Conservation (phyloP, 2,113 vertebrate genomes). For the Willisornis vidua region DNA sequence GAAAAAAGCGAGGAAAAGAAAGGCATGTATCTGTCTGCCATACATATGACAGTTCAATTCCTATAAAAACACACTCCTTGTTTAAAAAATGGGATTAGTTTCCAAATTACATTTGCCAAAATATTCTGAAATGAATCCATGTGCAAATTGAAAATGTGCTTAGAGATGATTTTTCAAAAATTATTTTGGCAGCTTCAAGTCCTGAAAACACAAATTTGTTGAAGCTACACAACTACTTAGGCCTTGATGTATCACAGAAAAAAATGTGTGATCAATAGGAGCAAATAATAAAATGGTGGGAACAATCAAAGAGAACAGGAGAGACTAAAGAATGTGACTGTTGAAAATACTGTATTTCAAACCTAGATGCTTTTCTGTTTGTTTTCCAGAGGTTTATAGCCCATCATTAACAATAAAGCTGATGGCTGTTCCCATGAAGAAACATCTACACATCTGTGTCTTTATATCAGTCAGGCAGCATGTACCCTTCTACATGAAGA, state of each 20-base stretch:
- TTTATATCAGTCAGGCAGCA: not conserved
- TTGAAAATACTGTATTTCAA: not conserved
- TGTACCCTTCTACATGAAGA: not conserved
- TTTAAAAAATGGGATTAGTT: not conserved
- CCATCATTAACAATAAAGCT: not conserved
- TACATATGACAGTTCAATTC: not conserved
- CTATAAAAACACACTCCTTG: not conserved
- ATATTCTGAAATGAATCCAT: constrained; percentile 5
- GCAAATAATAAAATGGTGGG: not conserved
- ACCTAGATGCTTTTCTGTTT: not conserved
- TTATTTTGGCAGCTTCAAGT: not conserved
- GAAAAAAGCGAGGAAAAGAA: not conserved
- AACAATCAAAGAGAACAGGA: not conserved
- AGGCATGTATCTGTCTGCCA: not conserved
- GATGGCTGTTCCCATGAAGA: not conserved
- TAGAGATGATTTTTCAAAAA: not conserved
- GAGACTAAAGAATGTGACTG: not conserved
- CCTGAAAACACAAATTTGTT: not conserved
- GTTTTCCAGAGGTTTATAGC: not conserved
- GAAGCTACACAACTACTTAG: not conserved
- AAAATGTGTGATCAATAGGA: not conserved
- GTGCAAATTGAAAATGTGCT: not conserved
- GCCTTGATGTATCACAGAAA: not conserved
- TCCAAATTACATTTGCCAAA: not conserved
- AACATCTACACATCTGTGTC: not conserved